A percentile compares a stretch with the other conserved stretches of the same genome.
Evolutionary conservation across 2,888 invertebrate genomes (phyloP).

Genomic region (Harmothoe impar): DNA sequence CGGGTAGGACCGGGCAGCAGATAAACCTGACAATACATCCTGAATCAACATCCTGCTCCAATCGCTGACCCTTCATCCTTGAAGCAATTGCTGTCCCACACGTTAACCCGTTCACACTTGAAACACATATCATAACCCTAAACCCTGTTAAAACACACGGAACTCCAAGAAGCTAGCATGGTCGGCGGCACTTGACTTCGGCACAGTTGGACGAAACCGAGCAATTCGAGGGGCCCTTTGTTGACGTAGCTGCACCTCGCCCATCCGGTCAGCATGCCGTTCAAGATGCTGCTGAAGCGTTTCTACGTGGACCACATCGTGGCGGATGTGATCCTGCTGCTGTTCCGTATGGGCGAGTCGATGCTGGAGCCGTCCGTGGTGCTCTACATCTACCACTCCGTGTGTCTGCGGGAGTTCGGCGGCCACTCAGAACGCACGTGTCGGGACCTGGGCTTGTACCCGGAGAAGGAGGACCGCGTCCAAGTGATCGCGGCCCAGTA

Average conservation of each 20-base stretch:
- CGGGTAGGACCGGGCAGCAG: not conserved
- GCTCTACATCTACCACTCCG: constrained; percentile 64
- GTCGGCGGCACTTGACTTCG: no score
- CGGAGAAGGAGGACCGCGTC: constrained; percentile 59
- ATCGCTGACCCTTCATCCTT: no score
- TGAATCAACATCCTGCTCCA: not conserved
- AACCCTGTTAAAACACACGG: no score
- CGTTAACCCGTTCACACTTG: no score
- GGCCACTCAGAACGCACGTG: constrained; percentile 49
- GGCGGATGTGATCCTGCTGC: constrained; percentile 61
- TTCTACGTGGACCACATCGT: constrained; percentile 59
- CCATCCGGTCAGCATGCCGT: not conserved
- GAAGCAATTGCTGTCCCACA: no score
- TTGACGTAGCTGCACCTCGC: not conserved
- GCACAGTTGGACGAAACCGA: no score
- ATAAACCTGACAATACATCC: not conserved
- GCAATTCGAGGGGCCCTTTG: no score
- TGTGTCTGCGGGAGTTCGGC: constrained; percentile 46
- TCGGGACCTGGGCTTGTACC: constrained; percentile 51
- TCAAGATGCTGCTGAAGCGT: not conserved
- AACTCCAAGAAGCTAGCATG: no score
- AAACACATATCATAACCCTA: no score
- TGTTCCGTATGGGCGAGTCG: constrained; percentile 62
- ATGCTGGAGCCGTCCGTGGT: constrained; percentile 65
- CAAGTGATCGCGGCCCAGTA: constrained; percentile 61